These are phyloP conservation scores for Rhinophrynus dorsalis DNA, from an alignment of 2,797 vertebrate genomes.

Conservation along the genomic window DNA sequence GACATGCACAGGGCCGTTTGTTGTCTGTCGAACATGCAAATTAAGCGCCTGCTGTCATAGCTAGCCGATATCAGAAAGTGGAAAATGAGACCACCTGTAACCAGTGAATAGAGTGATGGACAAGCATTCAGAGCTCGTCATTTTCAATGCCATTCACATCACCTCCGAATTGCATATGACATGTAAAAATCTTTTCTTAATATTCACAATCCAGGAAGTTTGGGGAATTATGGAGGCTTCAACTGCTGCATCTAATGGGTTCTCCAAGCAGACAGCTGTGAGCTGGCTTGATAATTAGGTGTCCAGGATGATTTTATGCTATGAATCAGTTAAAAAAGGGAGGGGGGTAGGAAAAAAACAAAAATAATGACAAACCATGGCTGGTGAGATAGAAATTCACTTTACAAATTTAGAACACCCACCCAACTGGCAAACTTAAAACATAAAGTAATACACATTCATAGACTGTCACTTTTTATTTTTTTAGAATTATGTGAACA, in stretches of 20 bases:
- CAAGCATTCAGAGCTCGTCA: constrained; percentile 96
- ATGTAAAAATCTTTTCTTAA: constrained; percentile 99
- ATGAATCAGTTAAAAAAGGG: constrained; percentile 76
- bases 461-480: neutral
- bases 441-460: constrained; percentile 28
- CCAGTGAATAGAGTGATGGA: constrained; percentile 98
- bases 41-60: constrained; percentile 97
- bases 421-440: constrained; percentile 51
- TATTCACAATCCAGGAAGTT: constrained; percentile 95
- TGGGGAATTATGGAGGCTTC: constrained; percentile 88
- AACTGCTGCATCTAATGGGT: constrained; percentile 94
- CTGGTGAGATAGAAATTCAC: constrained; percentile 69
- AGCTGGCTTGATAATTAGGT: constrained; percentile 94
- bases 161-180: constrained; percentile 87
- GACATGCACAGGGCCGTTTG: constrained; percentile 99
- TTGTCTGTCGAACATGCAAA: constrained; percentile 99
- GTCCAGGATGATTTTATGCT: constrained; percentile 87
- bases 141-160: constrained; percentile 85
- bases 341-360: constrained; percentile 69
- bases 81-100: constrained; percentile 99
- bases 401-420: constrained; percentile 63
- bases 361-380: constrained; percentile 76
- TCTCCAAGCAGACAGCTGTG: constrained; percentile 95
- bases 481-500: neutral
- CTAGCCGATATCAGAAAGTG: constrained; percentile 88